Evolutionary conservation across 2,888 invertebrate species (phyloP).

Genomic region (Oxyteleia sp.): DNA sequence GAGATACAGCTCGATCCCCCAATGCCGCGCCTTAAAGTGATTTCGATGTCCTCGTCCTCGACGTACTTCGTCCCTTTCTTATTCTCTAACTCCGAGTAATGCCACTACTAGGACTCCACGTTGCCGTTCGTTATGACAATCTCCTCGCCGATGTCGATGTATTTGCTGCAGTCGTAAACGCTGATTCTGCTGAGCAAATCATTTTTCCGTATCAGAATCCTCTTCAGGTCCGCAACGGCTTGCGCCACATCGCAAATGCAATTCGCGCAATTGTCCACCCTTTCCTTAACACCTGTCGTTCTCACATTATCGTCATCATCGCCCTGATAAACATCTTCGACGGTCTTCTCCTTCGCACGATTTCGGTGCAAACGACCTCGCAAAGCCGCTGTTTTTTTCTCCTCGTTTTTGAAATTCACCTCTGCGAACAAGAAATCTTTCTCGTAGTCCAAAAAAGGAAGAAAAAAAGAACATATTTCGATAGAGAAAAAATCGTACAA

Average conservation of each 20-base stretch:
- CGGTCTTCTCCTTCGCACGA: not conserved
- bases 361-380: slow-evolving; percentile 18
- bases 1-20: slow-evolving; percentile 68
- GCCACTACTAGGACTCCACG: slow-evolving; percentile 72
- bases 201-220: slow-evolving; percentile 68
- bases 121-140: slow-evolving; percentile 76
- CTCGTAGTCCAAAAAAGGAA: too few relatives aligned
- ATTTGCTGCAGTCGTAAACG: slow-evolving; percentile 78
- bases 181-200: slow-evolving; percentile 75
- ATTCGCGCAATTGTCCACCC: slow-evolving; percentile 70
- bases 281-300: slow-evolving; percentile 45
- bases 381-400: slow-evolving; percentile 9
- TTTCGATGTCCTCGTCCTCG: slow-evolving; percentile 77
- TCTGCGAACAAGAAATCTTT: slow-evolving; percentile 6
- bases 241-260: slow-evolving; percentile 79
- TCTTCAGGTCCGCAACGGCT: slow-evolving; percentile 73
- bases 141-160: slow-evolving; percentile 78
- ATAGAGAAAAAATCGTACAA: not conserved
- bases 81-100: slow-evolving; percentile 76
- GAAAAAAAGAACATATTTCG: not conserved
- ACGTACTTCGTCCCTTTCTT: slow-evolving; percentile 79
- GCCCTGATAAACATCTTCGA: slow-evolving; percentile 40
- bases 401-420: not conserved
- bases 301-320: slow-evolving; percentile 41
- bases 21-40: slow-evolving; percentile 70